Evolutionary conservation across 1,140 invertebrate species (phyloP).

Genomic region (Diplogasteroides magnus): DNA sequence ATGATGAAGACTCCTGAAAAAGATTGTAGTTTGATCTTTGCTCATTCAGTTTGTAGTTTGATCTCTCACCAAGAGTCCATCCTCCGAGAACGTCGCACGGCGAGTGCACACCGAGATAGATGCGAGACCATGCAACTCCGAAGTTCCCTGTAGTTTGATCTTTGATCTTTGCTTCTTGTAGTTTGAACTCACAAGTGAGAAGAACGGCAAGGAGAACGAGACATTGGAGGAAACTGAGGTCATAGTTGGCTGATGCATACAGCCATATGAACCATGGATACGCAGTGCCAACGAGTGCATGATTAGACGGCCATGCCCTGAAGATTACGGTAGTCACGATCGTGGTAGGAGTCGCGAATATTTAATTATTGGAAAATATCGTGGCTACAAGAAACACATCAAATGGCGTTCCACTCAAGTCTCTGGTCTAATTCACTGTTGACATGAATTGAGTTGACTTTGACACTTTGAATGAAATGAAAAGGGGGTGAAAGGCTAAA

Average conservation of each 20-base stretch:
- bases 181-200: slow-evolving; percentile 22
- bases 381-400: no score
- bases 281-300: slow-evolving; percentile 24
- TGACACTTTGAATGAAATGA: no score
- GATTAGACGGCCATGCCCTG: slow-evolving; percentile 29
- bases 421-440: no score
- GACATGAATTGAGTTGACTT: no score
- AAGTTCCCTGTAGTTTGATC: slow-evolving; percentile 19
- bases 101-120: slow-evolving; percentile 29
- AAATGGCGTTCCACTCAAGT: no score
- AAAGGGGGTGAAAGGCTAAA: no score
- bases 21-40: background rate
- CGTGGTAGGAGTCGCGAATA: no score
- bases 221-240: slow-evolving; percentile 11
- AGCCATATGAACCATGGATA: slow-evolving; percentile 35
- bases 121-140: slow-evolving; percentile 23
- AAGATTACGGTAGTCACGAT: no score
- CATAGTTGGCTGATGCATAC: slow-evolving; percentile 26
- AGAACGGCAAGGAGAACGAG: slow-evolving; percentile 16
- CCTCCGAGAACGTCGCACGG: slow-evolving; percentile 27
- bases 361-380: no score
- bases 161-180: background rate
- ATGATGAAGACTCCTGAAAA: slow-evolving; percentile 17
- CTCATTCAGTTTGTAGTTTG: background rate
- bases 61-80: slow-evolving; percentile 20